Evolutionary conservation across 1,140 invertebrate genomes (phyloP).

Genomic region (Saccostrea echinata): DNA sequence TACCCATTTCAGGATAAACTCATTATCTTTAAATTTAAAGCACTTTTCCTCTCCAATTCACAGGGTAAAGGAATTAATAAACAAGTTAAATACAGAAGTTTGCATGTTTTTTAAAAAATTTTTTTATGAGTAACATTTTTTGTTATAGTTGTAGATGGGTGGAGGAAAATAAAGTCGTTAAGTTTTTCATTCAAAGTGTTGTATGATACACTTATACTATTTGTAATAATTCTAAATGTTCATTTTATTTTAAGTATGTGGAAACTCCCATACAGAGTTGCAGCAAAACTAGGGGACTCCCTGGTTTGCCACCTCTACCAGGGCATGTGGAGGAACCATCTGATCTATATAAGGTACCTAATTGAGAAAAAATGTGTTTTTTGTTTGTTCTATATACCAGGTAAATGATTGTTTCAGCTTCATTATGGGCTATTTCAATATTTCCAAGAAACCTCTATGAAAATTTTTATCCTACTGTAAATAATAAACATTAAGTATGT

Average conservation of each 20-base stretch:
- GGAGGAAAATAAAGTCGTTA: neutral
- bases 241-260: slow-evolving; percentile 67
- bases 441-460: too few species aligned
- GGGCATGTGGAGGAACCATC: slow-evolving; percentile 72
- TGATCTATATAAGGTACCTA: slow-evolving; percentile 77
- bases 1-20: neutral
- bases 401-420: too few species aligned
- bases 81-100: neutral
- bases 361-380: neutral
- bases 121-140: neutral
- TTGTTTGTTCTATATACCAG: neutral
- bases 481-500: too few species aligned
- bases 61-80: slow-evolving; percentile 1
- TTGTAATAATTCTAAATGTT: neutral
- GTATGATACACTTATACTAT: neutral
- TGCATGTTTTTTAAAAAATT: slow-evolving; percentile 2
- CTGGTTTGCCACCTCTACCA: slow-evolving; percentile 77
- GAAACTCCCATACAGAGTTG: slow-evolving; percentile 74
- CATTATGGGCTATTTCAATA: too few species aligned
- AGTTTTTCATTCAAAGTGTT: neutral
- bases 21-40: neutral
- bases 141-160: neutral
- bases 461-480: too few species aligned
- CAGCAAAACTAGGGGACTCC: slow-evolving; percentile 76
- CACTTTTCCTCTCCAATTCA: neutral